Evolutionary conservation across 2,797 vertebrate species (phyloP).

Genomic region (Muscicapa comitata): DNA sequence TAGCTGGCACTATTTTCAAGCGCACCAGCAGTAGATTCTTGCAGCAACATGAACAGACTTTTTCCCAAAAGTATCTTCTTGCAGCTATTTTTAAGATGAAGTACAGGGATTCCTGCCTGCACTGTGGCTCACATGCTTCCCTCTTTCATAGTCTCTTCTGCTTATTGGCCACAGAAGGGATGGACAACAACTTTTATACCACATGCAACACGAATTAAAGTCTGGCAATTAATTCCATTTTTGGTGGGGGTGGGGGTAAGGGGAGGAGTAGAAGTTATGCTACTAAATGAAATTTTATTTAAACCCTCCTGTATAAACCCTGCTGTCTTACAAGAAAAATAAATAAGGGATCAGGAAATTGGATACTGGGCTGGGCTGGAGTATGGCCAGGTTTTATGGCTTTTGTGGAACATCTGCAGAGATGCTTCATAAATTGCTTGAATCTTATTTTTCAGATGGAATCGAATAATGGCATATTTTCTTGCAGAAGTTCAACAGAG

Average conservation of each 20-base stretch:
- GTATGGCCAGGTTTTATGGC: background rate
- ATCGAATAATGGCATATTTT: background rate
- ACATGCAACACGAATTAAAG: background rate
- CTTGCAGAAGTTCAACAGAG: background rate
- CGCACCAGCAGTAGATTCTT: background rate
- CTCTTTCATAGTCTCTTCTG: background rate
- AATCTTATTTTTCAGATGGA: background rate
- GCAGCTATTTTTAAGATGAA: background rate
- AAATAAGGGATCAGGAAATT: background rate
- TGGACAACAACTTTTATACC: background rate
- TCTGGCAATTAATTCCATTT: accelerated
- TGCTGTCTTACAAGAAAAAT: background rate
- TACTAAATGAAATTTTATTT: background rate
- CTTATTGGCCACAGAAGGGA: background rate
- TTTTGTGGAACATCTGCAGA: background rate
- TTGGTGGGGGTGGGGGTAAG: accelerated
- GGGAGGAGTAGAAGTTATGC: background rate
- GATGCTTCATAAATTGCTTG: background rate
- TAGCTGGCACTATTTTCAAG: background rate
- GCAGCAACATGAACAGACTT: background rate
- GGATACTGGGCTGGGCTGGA: background rate
- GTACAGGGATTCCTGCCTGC: background rate
- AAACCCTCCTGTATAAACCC: background rate
- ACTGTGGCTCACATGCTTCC: background rate
- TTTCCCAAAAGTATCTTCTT: background rate